Percentiles rank a stretch among this genome's conserved stretches.
These are phyloP conservation scores for Drosophila mercatorum DNA, from an alignment of 2,888 invertebrate species.

Conservation along the genomic window DNA sequence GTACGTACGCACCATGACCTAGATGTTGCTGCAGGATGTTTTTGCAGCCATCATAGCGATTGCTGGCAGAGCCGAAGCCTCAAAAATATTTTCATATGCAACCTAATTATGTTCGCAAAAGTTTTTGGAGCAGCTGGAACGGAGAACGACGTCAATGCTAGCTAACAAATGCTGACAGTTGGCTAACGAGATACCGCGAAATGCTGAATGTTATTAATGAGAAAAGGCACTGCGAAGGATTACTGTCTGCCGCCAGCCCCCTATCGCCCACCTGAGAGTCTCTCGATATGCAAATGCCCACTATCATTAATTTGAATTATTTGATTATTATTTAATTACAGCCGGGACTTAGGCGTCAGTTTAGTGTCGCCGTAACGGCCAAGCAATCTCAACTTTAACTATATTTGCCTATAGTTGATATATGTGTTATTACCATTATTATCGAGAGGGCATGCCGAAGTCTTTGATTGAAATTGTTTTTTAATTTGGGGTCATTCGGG, in stretches of 20 bases:
- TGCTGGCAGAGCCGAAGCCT: slow-evolving; percentile 38
- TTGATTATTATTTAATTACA: slow-evolving; percentile 69
- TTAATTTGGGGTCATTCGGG: slow-evolving; percentile 64
- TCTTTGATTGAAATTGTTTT: slow-evolving; percentile 14
- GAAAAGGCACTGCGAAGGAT: slow-evolving; percentile 58
- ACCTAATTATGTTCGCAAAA: slow-evolving; percentile 65
- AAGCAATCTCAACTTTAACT: background rate
- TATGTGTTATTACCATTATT: slow-evolving; percentile 16
- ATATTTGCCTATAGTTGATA: background rate
- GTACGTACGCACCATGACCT: slow-evolving; percentile 22
- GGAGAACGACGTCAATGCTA: slow-evolving; percentile 34
- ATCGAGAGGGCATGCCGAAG: background rate
- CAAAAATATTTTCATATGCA: slow-evolving; percentile 64
- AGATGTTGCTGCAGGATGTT: slow-evolving; percentile 37
- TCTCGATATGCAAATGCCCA: slow-evolving; percentile 29
- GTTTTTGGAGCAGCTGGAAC: slow-evolving; percentile 70
- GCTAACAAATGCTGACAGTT: slow-evolving; percentile 77
- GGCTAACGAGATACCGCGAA: slow-evolving; percentile 70
- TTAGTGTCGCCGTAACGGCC: slow-evolving; percentile 24
- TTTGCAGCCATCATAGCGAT: background rate
- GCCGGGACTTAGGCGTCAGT: slow-evolving; percentile 42
- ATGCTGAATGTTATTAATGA: slow-evolving; percentile 61
- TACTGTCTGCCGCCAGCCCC: slow-evolving; percentile 41
- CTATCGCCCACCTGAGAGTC: slow-evolving; percentile 20
- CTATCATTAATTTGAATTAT: slow-evolving; percentile 71